phyloP scores from a whole-genome alignment of 2,113 vertebrate genomes.

The Peromyscus maniculatus region DNA sequence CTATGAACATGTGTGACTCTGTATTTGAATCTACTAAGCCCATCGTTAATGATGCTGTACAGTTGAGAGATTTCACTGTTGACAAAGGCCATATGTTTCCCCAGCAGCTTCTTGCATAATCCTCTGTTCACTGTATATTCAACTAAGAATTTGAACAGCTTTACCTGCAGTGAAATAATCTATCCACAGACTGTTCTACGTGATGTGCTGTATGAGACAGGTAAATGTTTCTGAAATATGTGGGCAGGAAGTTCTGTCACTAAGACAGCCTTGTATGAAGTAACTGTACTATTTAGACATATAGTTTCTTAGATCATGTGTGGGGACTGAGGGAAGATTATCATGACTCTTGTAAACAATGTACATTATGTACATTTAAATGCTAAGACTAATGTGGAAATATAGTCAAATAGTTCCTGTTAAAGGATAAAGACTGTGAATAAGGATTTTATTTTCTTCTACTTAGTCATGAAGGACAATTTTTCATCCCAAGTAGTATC shows the following conservation, averaged over 20 bases:
- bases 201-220: constrained; percentile 59
- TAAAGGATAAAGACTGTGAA: neutral
- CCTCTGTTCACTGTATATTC: constrained; percentile 61
- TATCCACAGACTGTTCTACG: neutral
- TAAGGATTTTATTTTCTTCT: constrained; percentile 51
- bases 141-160: constrained; percentile 67
- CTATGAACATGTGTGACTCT: constrained; percentile 58
- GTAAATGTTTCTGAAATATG: constrained; percentile 42
- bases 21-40: constrained; percentile 43
- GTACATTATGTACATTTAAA: neutral
- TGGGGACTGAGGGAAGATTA: constrained; percentile 48
- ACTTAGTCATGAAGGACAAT: neutral
- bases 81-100: constrained; percentile 63
- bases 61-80: constrained; percentile 64
- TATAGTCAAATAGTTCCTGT: neutral
- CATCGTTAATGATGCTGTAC: constrained; percentile 15
- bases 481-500: neutral
- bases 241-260: constrained; percentile 31
- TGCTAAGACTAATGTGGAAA: constrained; percentile 27
- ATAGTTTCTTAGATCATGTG: neutral
- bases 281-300: constrained; percentile 27
- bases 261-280: constrained; percentile 27
- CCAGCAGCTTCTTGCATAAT: constrained; percentile 59
- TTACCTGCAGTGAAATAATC: constrained; percentile 76
- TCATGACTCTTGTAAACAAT: neutral